Base-by-base conservation (phyloP, 2,888 invertebrate species). In the Hartigia nigra region DNA sequence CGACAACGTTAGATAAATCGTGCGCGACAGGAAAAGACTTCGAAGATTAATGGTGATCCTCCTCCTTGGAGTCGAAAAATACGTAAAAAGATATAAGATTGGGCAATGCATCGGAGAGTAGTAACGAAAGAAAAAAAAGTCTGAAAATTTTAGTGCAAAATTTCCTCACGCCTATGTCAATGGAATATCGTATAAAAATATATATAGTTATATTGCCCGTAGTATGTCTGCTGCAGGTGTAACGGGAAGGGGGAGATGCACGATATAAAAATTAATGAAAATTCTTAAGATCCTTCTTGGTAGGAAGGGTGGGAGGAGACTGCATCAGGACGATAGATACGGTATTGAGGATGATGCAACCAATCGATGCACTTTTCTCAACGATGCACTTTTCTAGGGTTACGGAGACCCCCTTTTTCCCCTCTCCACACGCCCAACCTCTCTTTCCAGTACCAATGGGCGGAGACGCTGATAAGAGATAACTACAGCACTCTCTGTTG, bases 241-340 rank as follows among this genome's bases (percentile, higher is more conserved):
- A 55, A 55, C 55, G 23, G 55, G 55, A 55, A 23, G 55, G 55
- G 55, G 23, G 55, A 23, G 14, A n/a, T n/a, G 55, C 9, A 23
- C 55, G 55, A 55, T 55, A 23, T 55, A 55, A 55, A 55, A 14
- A 55, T 55, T 55, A 55, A 55, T 55, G 5, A 55, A 55, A 55
- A 55, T 23, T 55, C 55, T 55, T 23, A 55, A 55, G 55, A 55
- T 55, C 55, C 23, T 55, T 55, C 4, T 1, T 4, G 0, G 39
- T 0, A 0, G 4, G 0, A 12, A 4, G 14, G 0, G 39, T 0
- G 0, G 4, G 0, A 12, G 39, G 39, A 9, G 2, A 14, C 14
- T 5, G 9, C 2, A 9, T 55, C 23, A 23, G 23, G 55, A 55
- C 23, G 55, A 23, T 55, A 55, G 55, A 23, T 23, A 23, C 55